phyloP scores from a whole-genome alignment of 1,140 invertebrate genomes.

The Nebria ingens region DNA sequence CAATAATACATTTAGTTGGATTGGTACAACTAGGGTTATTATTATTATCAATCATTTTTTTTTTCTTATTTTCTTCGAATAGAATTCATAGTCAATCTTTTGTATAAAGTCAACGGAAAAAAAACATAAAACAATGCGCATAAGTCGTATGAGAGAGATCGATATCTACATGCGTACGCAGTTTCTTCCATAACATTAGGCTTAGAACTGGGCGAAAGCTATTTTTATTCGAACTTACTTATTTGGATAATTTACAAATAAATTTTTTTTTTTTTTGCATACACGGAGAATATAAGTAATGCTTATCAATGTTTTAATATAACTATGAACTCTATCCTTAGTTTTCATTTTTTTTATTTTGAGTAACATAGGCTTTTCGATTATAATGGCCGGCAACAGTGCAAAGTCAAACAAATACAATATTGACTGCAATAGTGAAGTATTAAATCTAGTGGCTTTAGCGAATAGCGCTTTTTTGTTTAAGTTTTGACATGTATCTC shows the following conservation, averaged over 20 bases:
- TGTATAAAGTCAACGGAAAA: no score
- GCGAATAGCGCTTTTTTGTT: constrained; percentile 18
- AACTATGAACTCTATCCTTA: no score
- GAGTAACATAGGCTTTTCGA: not conserved
- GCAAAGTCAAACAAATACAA: not conserved
- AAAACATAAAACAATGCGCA: no score
- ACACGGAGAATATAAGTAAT: no score
- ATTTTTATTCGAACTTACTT: not conserved
- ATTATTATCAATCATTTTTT: no score
- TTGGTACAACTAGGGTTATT: no score
- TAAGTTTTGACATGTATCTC: constrained; percentile 52
- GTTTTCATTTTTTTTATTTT: not conserved
- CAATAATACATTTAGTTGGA: not conserved
- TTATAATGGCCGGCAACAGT: not conserved
- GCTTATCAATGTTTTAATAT: no score
- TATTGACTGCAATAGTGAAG: constrained; percentile 4
- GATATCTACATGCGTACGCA: no score
- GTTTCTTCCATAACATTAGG: no score
- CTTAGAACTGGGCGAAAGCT: not conserved
- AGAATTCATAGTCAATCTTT: no score
- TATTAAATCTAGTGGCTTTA: constrained; percentile 4
- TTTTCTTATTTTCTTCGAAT: no score
- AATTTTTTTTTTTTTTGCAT: not conserved
- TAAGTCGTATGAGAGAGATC: no score
- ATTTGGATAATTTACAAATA: not conserved